Base-by-base conservation (phyloP, 2,888 invertebrate species). In the Merodon equestris region DNA sequence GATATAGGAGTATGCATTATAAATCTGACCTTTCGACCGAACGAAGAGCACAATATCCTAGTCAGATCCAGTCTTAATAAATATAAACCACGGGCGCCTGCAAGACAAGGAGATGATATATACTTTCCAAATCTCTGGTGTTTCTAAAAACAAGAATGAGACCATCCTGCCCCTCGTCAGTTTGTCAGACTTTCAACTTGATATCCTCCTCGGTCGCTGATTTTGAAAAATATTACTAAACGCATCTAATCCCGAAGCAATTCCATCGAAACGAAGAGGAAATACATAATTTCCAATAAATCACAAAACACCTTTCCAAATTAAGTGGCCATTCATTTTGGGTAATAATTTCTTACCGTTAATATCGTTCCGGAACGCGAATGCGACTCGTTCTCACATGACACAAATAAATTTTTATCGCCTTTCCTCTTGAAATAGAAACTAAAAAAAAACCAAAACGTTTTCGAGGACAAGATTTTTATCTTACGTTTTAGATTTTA, bases 291-390 rank as follows among this genome's bases (percentile, higher is more conserved):
- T 53, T 63, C 48, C 53, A 58, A 72, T 72, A 77, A 77, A 72
- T 77, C 63, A 68, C 36, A 58, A 47, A 53, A 63, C 72, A 72
- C 45, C 51, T 63, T 63, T 53, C 67, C 14, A 67, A 61, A 73
- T 73, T 66, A 73, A 77, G 63, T 61, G 72, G 36, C 67, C 72
- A 68, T 72, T 72, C 72, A 68, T 71, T 71, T 63, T 67, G 64
- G 47, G 67, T 61, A 67, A 61, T 57, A 72, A 58, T 63, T 58
- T 36, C 17, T 66, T 18, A 40, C 19, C 61, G 40, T 36, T 27
- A 54, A 45, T 48, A 42, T 42, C 56, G 34, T 57, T 76, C 56
- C 50, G 27, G 14, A 36, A 50, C 19, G 42, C 27, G 47, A 44
- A 54, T 45, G 58, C 68, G 36, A 63, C 70, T 76, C 70, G 17